A percentile compares a stretch with the other conserved stretches of the same genome.
phyloP scores from a whole-genome alignment of 2,113 vertebrate genomes.

The Sapajus apella region DNA sequence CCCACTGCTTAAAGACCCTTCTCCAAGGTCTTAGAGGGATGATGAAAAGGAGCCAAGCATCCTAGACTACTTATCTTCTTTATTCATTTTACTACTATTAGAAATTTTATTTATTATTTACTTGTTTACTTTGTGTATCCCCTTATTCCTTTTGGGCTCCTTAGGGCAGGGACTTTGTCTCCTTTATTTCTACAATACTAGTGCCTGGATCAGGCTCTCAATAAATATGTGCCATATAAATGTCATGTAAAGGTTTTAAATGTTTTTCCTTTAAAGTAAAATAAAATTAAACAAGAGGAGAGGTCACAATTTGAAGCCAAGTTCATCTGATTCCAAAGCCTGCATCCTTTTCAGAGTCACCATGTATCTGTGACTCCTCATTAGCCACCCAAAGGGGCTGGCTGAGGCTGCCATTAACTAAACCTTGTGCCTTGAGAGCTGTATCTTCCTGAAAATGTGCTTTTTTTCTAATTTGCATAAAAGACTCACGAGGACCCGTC shows the following conservation, averaged over 20 bases:
- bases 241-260: background rate
- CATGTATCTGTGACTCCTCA: background rate
- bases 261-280: background rate
- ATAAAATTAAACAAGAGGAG: background rate
- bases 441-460: background rate
- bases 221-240: background rate
- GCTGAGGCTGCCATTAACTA: background rate
- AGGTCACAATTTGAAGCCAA: background rate
- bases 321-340: background rate
- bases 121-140: background rate
- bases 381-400: background rate
- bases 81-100: background rate
- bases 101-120: background rate
- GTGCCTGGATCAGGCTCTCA: background rate
- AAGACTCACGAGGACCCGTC: background rate
- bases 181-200: background rate
- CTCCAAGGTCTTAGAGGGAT: background rate
- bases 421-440: background rate
- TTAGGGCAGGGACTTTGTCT: background rate
- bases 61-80: background rate
- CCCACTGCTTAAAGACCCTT: background rate
- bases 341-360: background rate
- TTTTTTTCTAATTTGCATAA: background rate
- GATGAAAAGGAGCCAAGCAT: background rate
- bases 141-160: background rate